Evolutionary conservation across 2,888 invertebrate genomes (phyloP).

Genomic region (Graphium colonna): DNA sequence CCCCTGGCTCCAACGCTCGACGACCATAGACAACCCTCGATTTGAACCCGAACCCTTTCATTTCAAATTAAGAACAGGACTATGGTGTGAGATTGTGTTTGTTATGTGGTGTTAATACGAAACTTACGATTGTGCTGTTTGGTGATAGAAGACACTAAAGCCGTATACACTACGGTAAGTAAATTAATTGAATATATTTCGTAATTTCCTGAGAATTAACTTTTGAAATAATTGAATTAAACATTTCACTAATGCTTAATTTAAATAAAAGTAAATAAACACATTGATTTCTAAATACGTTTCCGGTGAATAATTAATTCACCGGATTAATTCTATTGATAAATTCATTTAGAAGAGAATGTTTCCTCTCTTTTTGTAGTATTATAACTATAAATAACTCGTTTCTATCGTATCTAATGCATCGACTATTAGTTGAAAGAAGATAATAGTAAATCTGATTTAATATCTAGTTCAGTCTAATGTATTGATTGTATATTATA

Average conservation of each 20-base stretch:
- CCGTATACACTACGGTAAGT: conserved; percentile 65
- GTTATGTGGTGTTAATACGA: conserved; percentile 27
- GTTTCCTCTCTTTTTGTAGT: no score
- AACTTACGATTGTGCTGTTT: conserved; percentile 39
- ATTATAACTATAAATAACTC: no score
- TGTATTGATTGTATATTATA: no score
- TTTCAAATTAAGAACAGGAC: conserved; percentile 24
- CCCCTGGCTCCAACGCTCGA: conserved; percentile 27
- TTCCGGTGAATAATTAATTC: no score
- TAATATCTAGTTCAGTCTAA: no score
- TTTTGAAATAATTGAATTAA: not conserved
- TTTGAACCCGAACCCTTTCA: not conserved
- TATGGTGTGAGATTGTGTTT: conserved; percentile 33
- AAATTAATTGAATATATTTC: not conserved
- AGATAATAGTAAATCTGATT: no score
- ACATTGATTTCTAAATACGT: not conserved
- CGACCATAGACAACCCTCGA: conserved; percentile 25
- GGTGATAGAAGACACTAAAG: conserved; percentile 45
- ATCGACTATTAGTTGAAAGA: no score
- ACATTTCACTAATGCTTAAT: no score
- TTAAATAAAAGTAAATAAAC: not conserved
- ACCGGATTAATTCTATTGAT: no score
- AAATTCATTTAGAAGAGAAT: no score
- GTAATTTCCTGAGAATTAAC: not conserved
- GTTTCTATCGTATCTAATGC: no score